A percentile compares a stretch with the other conserved stretches of the same genome.
Evolutionary conservation across 2,888 invertebrate species (phyloP).

Genomic region (Trachelus troglodyta): DNA sequence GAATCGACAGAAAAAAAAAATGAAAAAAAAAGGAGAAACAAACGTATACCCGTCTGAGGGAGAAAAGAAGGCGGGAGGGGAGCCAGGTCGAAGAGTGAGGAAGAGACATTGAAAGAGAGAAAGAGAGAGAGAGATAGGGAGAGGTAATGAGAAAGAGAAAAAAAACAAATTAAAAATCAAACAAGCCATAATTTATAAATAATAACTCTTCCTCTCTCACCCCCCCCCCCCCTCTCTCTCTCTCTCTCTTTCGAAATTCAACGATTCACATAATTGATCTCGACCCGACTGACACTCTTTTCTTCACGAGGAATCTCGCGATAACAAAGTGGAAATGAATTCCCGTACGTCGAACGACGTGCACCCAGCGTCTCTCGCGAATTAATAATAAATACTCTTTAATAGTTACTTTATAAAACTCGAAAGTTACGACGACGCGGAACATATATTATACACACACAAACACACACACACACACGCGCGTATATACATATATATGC

Average conservation of each 20-base stretch:
- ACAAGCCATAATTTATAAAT: slow-evolving; percentile 8
- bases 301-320: background rate
- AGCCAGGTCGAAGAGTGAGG: too few species aligned
- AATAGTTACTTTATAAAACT: slow-evolving; percentile 55
- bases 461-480: too few species aligned
- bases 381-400: slow-evolving; percentile 57
- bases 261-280: background rate
- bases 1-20: too few species aligned
- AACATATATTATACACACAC: background rate
- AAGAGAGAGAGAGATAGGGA: too few species aligned
- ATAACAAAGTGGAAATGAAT: background rate
- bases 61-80: too few species aligned
- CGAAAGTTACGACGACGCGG: slow-evolving; percentile 35
- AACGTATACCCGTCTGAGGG: too few species aligned
- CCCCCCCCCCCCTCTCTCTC: background rate
- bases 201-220: background rate
- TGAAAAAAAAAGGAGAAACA: too few species aligned
- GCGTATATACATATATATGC: too few species aligned
- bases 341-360: slow-evolving; percentile 33
- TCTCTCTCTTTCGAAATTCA: background rate
- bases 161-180: too few species aligned
- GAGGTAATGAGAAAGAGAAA: too few species aligned
- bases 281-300: too few species aligned
- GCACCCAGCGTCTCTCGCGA: slow-evolving; percentile 51
- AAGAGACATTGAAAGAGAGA: too few species aligned